Evolutionary conservation across 2,113 vertebrate species (phyloP).

Genomic region (Proteles cristata): DNA sequence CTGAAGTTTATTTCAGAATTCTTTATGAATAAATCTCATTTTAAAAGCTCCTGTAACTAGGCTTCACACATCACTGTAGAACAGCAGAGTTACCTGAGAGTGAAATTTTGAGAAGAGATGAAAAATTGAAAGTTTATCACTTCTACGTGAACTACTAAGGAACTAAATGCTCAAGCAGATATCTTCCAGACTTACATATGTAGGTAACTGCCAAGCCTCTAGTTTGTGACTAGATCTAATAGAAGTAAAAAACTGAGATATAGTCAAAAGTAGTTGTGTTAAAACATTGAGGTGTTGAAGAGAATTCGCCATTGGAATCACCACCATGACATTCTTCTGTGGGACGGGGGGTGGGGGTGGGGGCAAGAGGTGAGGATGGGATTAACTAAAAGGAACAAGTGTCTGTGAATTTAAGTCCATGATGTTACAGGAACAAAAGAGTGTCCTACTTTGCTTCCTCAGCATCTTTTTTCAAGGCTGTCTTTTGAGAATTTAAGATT

Average conservation of each 20-base stretch:
- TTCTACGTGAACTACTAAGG: slow-evolving; percentile 39
- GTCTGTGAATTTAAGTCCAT: slow-evolving; percentile 47
- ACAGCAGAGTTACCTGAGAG: not conserved
- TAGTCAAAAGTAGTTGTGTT: not conserved
- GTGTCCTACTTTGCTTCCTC: slow-evolving; percentile 12
- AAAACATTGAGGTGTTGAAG: slow-evolving; percentile 34
- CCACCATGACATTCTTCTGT: slow-evolving; percentile 22
- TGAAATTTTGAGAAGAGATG: slow-evolving; percentile 38
- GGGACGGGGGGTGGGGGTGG: not conserved
- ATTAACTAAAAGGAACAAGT: not conserved
- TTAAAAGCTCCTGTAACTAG: slow-evolving; percentile 31
- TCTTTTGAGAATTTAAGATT: slow-evolving; percentile 71
- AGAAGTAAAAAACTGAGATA: slow-evolving; percentile 35
- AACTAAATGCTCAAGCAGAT: slow-evolving; percentile 53
- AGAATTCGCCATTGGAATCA: slow-evolving; percentile 55
- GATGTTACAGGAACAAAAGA: not conserved
- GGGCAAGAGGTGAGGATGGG: not conserved
- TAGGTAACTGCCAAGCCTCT: slow-evolving; percentile 42
- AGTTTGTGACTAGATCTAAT: slow-evolving; percentile 46
- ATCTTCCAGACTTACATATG: slow-evolving; percentile 18
- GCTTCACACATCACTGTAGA: slow-evolving; percentile 24
- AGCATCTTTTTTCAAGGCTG: slow-evolving; percentile 49
- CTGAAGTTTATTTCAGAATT: slow-evolving; percentile 37
- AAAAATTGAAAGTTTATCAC: slow-evolving; percentile 8
- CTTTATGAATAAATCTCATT: slow-evolving; percentile 56